A percentile compares a stretch with the other conserved stretches of the same genome.
phyloP scores from a whole-genome alignment of 2,888 invertebrate species.

The Pecten maximus region DNA sequence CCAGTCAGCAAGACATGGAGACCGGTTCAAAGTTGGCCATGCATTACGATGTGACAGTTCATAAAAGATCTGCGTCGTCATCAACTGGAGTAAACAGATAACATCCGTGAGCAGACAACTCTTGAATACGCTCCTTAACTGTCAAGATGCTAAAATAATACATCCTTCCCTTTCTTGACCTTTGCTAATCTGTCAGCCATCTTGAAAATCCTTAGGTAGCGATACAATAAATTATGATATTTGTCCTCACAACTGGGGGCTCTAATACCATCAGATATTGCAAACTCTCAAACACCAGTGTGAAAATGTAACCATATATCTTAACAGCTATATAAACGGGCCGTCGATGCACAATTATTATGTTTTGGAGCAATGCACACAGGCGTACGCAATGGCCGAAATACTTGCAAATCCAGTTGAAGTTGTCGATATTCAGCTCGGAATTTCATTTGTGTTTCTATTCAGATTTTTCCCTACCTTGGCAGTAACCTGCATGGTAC shows the following conservation, averaged over 20 bases:
- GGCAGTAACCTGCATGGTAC: slow-evolving; percentile 79
- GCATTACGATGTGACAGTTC: not conserved
- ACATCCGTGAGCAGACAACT: not conserved
- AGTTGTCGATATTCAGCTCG: not conserved
- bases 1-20: not conserved
- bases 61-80: not conserved
- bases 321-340: not conserved
- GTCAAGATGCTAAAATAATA: not conserved
- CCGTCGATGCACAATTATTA: not conserved
- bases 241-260: not conserved
- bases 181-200: slow-evolving; percentile 17
- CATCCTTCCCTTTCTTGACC: not conserved
- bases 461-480: slow-evolving; percentile 69
- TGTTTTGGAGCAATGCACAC: not conserved
- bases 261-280: not conserved
- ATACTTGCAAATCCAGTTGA: not conserved
- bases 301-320: not conserved
- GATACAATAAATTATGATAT: not conserved
- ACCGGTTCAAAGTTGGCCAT: not conserved
- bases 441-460: not conserved
- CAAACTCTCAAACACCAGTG: not conserved
- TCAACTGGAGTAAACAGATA: not conserved
- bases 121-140: not conserved
- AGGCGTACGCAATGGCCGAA: not conserved
- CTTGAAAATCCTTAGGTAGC: not conserved